These are phyloP conservation scores for Magallana gigas DNA, from an alignment of 1,140 invertebrate species.

Conservation along the genomic window DNA sequence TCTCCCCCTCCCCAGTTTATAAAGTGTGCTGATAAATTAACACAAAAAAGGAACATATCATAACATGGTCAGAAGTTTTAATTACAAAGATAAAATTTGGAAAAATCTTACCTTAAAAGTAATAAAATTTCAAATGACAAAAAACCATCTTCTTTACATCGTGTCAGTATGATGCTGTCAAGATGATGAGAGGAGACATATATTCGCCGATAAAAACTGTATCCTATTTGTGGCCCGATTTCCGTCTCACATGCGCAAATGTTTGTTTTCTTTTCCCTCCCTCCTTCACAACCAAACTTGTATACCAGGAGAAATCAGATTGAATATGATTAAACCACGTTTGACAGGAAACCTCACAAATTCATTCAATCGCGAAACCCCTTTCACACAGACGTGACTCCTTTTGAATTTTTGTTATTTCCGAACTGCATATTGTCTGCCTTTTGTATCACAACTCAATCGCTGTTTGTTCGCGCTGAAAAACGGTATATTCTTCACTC, in stretches of 20 bases:
- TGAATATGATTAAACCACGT: conserved; percentile 10
- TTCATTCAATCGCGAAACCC: background rate
- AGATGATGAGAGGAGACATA: too few species aligned
- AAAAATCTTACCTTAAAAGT: background rate
- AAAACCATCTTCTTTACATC: background rate
- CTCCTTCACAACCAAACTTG: conserved; percentile 10
- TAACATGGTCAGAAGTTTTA: background rate
- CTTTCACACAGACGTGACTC: background rate
- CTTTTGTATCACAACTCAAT: background rate
- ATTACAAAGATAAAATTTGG: background rate
- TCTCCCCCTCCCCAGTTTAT: too few species aligned
- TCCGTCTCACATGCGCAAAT: background rate
- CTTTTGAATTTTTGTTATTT: conserved; percentile 23
- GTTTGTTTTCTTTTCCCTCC: conserved; percentile 12
- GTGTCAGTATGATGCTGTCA: background rate
- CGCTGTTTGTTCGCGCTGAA: background rate
- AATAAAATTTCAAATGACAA: background rate
- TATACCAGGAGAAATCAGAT: background rate
- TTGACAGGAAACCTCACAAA: conserved; percentile 24
- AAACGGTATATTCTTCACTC: conserved; percentile 8
- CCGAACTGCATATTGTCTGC: conserved; percentile 14
- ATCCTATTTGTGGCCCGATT: background rate
- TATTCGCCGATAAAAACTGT: too few species aligned
- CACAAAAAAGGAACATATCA: background rate
- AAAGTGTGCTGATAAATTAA: too few species aligned